A percentile compares a stretch with the other conserved stretches of the same genome.
phyloP scores from a whole-genome alignment of 2,797 vertebrate species.

The Acanthornis magna region DNA sequence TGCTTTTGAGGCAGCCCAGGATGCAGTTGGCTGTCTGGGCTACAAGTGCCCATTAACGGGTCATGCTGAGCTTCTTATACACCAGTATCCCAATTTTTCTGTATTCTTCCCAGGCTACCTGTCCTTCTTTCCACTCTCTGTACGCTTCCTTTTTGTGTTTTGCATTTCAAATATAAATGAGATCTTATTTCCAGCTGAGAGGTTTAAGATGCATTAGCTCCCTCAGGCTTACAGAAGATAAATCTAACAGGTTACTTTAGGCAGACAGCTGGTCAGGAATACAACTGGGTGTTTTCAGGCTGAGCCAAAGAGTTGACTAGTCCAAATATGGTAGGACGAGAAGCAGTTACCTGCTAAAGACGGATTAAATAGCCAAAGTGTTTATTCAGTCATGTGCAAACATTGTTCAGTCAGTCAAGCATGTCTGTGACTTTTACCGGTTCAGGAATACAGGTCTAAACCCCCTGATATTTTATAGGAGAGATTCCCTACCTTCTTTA shows the following conservation, averaged over 20 bases:
- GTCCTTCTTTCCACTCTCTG: not conserved
- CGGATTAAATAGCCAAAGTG: not conserved
- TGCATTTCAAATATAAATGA: not conserved
- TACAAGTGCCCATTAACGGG: accelerated
- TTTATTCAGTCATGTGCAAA: not conserved
- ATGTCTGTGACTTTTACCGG: not conserved
- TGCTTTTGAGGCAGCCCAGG: not conserved
- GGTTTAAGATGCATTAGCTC: not conserved
- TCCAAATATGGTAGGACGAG: not conserved
- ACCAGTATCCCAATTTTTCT: not conserved
- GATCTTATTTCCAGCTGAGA: not conserved
- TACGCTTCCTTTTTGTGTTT: not conserved
- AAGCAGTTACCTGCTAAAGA: not conserved
- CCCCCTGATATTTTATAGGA: not conserved
- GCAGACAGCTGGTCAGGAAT: not conserved
- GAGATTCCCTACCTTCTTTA: not conserved
- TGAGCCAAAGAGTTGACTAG: not conserved
- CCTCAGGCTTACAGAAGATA: not conserved
- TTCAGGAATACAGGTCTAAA: not conserved
- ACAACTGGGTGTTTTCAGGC: not conserved
- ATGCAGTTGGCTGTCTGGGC: not conserved
- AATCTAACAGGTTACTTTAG: not conserved
- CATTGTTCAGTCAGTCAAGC: not conserved
- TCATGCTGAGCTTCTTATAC: not conserved
- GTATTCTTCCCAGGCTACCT: not conserved